These are phyloP conservation scores for Galaxea fascicularis DNA, from an alignment of 92 coral and sea anemone species.

Conservation along the genomic window DNA sequence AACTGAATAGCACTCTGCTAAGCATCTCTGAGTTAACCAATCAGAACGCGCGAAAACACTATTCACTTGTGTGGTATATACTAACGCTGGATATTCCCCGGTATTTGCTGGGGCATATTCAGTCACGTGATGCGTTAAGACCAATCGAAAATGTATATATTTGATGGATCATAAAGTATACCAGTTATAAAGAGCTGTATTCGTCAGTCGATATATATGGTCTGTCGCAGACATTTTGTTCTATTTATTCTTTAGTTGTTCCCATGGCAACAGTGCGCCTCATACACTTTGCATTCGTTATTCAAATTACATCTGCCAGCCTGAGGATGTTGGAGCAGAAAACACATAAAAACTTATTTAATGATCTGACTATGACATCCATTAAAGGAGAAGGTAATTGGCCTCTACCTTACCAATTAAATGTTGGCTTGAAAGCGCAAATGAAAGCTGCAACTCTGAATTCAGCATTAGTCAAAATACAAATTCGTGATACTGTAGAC, in stretches of 20 bases:
- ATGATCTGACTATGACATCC: conserved; percentile 4
- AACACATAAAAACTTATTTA: not conserved
- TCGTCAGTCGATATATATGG: no score
- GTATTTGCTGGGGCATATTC: no score
- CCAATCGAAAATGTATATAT: no score
- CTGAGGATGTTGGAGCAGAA: not conserved
- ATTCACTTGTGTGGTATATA: no score
- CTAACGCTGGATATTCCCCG: no score
- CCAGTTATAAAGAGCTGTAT: no score
- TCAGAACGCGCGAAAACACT: no score
- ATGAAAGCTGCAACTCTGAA: not conserved
- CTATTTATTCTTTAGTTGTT: not conserved
- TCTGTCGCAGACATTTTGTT: not conserved
- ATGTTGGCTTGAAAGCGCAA: not conserved
- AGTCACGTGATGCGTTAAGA: no score
- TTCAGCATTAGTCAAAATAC: not conserved
- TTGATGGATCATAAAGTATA: no score
- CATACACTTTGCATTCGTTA: not conserved
- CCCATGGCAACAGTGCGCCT: not conserved
- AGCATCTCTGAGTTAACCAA: no score
- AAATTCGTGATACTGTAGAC: not conserved
- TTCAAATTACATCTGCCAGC: conserved; percentile 28
- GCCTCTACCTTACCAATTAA: not conserved
- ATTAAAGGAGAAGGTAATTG: conserved; percentile 15
- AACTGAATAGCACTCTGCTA: no score